These are phyloP conservation scores for Anhinga anhinga DNA, from an alignment of 2,113 vertebrate genomes.

Conservation along the genomic window DNA sequence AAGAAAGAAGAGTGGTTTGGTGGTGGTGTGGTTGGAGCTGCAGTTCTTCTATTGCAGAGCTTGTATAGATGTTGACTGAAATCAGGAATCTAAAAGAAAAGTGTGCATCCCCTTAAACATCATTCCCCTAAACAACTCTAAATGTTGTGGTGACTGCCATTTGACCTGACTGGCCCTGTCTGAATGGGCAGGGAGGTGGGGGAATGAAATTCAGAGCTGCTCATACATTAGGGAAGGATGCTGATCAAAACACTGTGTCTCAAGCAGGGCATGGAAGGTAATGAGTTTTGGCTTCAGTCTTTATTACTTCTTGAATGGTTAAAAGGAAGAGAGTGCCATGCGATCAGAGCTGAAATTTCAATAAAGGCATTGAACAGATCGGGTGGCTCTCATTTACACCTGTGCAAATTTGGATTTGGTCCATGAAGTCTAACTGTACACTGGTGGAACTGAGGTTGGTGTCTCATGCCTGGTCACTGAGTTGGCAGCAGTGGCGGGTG, in stretches of 20 bases:
- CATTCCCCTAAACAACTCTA: neutral
- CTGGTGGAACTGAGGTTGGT: neutral
- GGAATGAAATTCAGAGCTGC: neutral
- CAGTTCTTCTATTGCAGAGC: neutral
- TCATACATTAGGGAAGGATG: neutral
- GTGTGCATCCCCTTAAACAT: neutral
- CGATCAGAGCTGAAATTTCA: neutral
- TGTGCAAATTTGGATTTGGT: neutral
- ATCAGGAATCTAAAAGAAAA: neutral
- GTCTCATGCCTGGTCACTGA: neutral
- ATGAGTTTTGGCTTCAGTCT: neutral
- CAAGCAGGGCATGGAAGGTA: neutral
- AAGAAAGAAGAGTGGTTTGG: neutral
- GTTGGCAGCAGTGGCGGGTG: neutral
- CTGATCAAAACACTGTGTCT: neutral
- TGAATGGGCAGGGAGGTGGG: neutral
- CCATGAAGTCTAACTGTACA: neutral
- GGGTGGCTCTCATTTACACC: slow-evolving; percentile 7
- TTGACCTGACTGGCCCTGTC: neutral
- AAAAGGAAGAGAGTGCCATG: neutral
- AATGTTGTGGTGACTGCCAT: neutral
- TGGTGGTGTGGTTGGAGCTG: neutral
- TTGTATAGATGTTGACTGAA: neutral
- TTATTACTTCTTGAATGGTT: neutral
- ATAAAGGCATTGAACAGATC: neutral